A percentile compares a stretch with the other conserved stretches of the same genome.
Conservation (phyloP, 2,113 vertebrate species). For the Prionailurus viverrinus region DNA sequence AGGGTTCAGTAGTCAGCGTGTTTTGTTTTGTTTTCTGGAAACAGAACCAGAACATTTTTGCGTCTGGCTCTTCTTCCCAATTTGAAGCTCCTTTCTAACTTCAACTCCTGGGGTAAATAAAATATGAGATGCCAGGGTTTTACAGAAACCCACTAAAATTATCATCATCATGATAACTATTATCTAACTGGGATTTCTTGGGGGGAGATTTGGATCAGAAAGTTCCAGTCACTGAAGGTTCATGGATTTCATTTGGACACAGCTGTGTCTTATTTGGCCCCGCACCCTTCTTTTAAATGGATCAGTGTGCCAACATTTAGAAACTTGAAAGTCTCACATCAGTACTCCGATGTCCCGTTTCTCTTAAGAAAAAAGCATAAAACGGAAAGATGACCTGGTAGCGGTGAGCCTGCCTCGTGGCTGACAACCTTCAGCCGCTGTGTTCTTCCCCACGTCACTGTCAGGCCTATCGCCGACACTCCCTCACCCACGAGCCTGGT, state of each 20-base stretch:
- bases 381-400: background rate
- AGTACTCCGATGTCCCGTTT: background rate
- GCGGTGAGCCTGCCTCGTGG: background rate
- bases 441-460: accelerated
- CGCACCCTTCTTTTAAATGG: too few relatives aligned
- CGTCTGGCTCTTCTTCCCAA: background rate
- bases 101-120: background rate
- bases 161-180: too few relatives aligned
- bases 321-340: background rate
- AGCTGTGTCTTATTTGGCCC: background rate
- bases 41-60: background rate
- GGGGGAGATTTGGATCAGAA: background rate
- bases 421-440: accelerated
- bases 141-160: background rate
- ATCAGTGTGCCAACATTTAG: background rate
- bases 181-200: background rate
- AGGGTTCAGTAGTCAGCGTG: background rate
- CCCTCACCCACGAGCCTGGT: accelerated
- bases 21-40: background rate
- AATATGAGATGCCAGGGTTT: background rate
- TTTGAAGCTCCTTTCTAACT: background rate
- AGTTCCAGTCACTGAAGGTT: background rate
- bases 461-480: accelerated
- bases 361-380: background rate
- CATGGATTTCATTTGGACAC: accelerated